Percentiles rank a stretch among this genome's conserved stretches.
Conservation (phyloP, 2,888 invertebrate genomes). For the Seira sanloemensis region DNA sequence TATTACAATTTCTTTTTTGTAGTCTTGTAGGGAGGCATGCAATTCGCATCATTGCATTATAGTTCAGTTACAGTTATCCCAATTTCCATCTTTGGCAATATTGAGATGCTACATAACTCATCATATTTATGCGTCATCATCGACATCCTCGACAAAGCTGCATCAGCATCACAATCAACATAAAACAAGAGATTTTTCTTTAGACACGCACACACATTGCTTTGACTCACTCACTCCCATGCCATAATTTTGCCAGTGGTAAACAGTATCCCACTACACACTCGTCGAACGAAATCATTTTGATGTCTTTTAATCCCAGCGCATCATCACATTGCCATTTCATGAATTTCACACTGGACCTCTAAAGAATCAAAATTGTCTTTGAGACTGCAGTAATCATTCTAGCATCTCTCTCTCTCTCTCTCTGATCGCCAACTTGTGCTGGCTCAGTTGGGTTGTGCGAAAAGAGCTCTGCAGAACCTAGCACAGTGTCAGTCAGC, state of each 20-base stretch:
- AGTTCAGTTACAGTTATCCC: neutral
- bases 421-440: too few species aligned
- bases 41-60: neutral
- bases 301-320: neutral
- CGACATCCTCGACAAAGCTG: neutral
- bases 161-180: neutral
- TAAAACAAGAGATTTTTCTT: neutral
- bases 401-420: too few species aligned
- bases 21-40: neutral
- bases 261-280: too few species aligned
- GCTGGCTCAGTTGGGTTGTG: too few species aligned
- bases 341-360: too few species aligned
- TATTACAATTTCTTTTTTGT: neutral
- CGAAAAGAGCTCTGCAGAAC: too few species aligned
- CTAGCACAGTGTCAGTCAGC: too few species aligned
- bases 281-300: neutral
- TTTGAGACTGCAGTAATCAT: too few species aligned
- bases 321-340: too few species aligned
- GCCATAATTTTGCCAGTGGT: neutral
- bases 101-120: neutral
- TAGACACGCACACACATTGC: neutral
- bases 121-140: slow-evolving; percentile 1
- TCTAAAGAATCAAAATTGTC: too few species aligned
- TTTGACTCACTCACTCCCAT: neutral
- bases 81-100: slow-evolving; percentile 4